Percentiles rank a stretch among this genome's conserved stretches.
Conservation (phyloP, 2,797 vertebrate species). For the Stomatorhinus walkeri region DNA sequence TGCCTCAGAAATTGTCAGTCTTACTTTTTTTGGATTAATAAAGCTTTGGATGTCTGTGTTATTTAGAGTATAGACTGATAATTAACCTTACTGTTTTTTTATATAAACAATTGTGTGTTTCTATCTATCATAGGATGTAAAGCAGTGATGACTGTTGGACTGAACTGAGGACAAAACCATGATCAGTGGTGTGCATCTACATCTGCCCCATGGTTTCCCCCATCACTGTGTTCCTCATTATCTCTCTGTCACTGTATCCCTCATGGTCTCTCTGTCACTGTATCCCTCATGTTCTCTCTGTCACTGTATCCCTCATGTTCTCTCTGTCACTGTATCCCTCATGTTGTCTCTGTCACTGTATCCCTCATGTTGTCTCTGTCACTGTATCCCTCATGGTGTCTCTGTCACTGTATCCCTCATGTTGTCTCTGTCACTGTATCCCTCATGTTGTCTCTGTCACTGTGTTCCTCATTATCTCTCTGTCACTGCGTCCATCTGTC, state of each 20-base stretch:
- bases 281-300: not conserved
- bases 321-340: not conserved
- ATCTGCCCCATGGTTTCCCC: not conserved
- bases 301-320: not conserved
- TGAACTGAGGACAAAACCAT: constrained; percentile 39
- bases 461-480: not conserved
- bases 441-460: not conserved
- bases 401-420: not conserved
- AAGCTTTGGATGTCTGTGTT: not conserved
- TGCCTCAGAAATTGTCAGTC: not conserved
- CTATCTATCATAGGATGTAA: constrained; percentile 23
- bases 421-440: not conserved
- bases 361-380: not conserved
- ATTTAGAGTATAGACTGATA: not conserved
- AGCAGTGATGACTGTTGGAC: constrained; percentile 41
- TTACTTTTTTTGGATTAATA: not conserved
- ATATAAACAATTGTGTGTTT: not conserved
- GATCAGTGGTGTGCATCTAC: constrained; percentile 47
- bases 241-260: not conserved
- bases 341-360: not conserved
- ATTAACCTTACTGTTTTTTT: not conserved
- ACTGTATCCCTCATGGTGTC: not conserved
- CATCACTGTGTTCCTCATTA: not conserved
- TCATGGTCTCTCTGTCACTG: not conserved
- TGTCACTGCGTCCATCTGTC: not conserved